These are phyloP conservation scores for Drosophila seguyi DNA, from an alignment of 1,140 invertebrate species.

Conservation along the genomic window DNA sequence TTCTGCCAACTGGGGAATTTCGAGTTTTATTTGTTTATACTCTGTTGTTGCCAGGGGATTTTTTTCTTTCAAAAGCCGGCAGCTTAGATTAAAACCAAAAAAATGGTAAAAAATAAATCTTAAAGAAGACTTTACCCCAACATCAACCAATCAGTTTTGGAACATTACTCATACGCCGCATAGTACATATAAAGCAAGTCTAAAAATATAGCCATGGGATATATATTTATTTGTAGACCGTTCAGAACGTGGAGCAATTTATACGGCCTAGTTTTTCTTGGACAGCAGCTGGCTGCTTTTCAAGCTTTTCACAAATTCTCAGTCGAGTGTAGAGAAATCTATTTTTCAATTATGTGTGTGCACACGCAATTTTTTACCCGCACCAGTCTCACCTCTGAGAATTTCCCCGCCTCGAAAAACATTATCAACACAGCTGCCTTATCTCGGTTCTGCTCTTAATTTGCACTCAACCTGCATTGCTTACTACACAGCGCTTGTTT, in stretches of 20 bases:
- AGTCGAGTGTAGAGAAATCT: constrained; percentile 40
- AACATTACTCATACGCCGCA: constrained; percentile 56
- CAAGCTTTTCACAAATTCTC: constrained; percentile 40
- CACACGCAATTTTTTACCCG: constrained; percentile 12
- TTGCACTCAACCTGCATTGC: constrained; percentile 28
- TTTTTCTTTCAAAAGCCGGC: constrained; percentile 1
- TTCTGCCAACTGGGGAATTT: constrained; percentile 28
- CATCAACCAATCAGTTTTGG: constrained; percentile 8
- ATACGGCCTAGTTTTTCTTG: constrained; percentile 69
- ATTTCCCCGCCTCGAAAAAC: constrained; percentile 1
- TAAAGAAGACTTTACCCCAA: neutral
- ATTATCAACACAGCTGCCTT: constrained; percentile 15
- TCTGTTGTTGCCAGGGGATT: constrained; percentile 21
- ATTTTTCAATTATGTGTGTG: constrained; percentile 46
- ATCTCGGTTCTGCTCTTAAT: constrained; percentile 13
- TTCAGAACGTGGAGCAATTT: constrained; percentile 54
- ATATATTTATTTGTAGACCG: constrained; percentile 10
- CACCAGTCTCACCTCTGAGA: constrained; percentile 8
- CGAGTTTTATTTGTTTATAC: constrained; percentile 21
- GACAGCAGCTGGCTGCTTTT: constrained; percentile 51
- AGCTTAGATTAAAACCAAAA: constrained; percentile 1
- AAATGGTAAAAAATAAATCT: neutral
- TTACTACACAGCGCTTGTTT: constrained; percentile 10
- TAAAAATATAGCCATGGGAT: constrained; percentile 64
- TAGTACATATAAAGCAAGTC: constrained; percentile 32